Evolutionary conservation across 2,888 invertebrate species (phyloP).

Genomic region (Orgyia antiqua): DNA sequence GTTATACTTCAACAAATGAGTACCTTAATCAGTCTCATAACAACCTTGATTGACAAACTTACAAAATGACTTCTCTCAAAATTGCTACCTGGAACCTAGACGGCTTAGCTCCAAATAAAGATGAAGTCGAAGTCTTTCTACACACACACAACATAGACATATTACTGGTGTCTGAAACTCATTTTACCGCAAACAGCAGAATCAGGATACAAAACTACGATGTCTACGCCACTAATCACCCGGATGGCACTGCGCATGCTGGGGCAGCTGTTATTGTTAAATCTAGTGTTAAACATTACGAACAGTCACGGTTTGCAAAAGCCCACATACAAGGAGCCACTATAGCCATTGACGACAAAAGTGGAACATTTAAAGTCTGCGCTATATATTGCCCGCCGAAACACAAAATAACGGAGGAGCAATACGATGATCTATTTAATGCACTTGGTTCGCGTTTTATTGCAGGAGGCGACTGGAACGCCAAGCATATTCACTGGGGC

Average conservation of each 20-base stretch:
- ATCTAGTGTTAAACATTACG: not conserved
- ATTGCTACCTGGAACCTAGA: conserved; percentile 2
- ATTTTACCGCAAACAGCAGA: conserved; percentile 7
- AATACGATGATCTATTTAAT: conserved; percentile 1
- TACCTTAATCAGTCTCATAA: conserved; percentile 3
- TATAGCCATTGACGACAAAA: conserved; percentile 12
- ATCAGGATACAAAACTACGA: not conserved
- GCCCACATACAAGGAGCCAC: conserved; percentile 3
- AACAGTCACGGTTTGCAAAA: not conserved
- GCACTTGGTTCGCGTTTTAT: conserved; percentile 7
- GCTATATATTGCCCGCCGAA: not conserved
- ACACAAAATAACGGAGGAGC: not conserved
- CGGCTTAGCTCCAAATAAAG: not conserved
- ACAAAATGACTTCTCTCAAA: conserved; percentile 1
- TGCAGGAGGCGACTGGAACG: conserved; percentile 8
- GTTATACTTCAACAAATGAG: conserved; percentile 5
- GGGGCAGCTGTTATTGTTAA: not conserved
- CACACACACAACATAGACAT: not conserved
- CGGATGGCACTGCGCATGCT: not conserved
- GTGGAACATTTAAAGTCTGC: conserved; percentile 1
- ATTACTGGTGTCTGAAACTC: not conserved
- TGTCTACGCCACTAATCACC: not conserved
- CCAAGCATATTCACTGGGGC: conserved; percentile 10
- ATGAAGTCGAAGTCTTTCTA: not conserved
- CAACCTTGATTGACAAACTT: not conserved